These are phyloP conservation scores for Dastarcus helophoroides DNA, from an alignment of 2,888 invertebrate genomes.

Conservation along the genomic window DNA sequence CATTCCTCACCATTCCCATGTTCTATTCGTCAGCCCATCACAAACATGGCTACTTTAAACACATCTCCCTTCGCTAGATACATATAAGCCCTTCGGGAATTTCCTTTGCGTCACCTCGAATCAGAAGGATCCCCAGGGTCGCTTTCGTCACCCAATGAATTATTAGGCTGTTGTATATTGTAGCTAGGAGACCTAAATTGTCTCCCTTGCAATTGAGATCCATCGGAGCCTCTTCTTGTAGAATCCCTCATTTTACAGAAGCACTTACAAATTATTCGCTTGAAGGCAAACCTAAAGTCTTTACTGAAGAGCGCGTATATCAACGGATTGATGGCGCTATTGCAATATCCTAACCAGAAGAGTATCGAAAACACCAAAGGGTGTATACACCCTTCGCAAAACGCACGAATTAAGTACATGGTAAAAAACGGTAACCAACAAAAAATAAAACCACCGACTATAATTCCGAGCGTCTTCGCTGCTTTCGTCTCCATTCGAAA, in stretches of 20 bases:
- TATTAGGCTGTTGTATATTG: conserved; percentile 42
- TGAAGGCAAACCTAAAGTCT: conserved; percentile 91
- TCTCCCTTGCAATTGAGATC: conserved; percentile 41
- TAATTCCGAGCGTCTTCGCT: conserved; percentile 91
- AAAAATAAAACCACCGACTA: conserved; percentile 91
- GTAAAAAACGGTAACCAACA: conserved; percentile 98
- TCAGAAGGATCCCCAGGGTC: conserved; percentile 42
- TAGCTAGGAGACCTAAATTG: conserved; percentile 45
- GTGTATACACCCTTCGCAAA: conserved; percentile 75
- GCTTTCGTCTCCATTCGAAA: conserved; percentile 95
- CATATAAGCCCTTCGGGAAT: no score
- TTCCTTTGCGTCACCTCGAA: conserved; percentile 51
- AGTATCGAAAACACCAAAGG: conserved; percentile 79
- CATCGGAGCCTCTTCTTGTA: conserved; percentile 45
- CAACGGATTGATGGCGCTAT: conserved; percentile 90
- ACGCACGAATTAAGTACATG: conserved; percentile 82
- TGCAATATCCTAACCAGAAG: conserved; percentile 97
- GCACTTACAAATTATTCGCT: conserved; percentile 79
- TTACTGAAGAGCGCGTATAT: conserved; percentile 92
- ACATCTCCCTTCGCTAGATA: no score
- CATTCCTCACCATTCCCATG: no score
- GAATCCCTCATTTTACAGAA: conserved; percentile 49
- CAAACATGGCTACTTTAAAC: no score
- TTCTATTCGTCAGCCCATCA: no score
- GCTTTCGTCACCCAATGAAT: conserved; percentile 46